Percentiles rank a stretch among this genome's conserved stretches.
Conservation (phyloP, 2,888 invertebrate species). For the Microctonus brassicae region DNA sequence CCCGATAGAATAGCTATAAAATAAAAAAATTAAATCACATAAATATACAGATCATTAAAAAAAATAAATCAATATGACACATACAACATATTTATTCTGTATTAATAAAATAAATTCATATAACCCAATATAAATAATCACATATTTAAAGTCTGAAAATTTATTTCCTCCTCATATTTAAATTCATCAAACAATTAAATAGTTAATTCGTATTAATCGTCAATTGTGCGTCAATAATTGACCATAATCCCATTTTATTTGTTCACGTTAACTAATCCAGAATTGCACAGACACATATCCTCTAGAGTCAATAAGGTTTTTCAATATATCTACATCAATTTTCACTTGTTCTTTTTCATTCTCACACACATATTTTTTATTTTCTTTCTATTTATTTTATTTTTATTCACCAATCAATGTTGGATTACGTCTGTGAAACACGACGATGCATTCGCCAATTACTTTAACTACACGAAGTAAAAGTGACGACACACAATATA, state of each 20-base stretch:
- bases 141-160: no score
- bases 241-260: slow-evolving; percentile 15
- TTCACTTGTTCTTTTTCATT: neutral
- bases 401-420: slow-evolving; percentile 3
- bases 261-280: slow-evolving; percentile 20
- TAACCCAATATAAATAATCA: no score
- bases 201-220: slow-evolving; percentile 9
- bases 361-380: neutral
- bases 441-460: slow-evolving; percentile 7
- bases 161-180: no score
- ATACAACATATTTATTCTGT: neutral
- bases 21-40: slow-evolving; percentile 22
- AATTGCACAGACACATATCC: neutral
- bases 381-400: no score
- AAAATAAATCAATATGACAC: neutral
- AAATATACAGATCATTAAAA: neutral
- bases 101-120: no score
- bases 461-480: neutral
- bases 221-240: slow-evolving; percentile 6
- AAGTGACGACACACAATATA: neutral
- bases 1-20: slow-evolving; percentile 88
- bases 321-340: neutral
- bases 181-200: neutral
- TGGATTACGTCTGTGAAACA: neutral
- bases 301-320: neutral